Percentiles rank a stretch among this genome's conserved stretches.
These are phyloP conservation scores for Oegoconia quadripuncta DNA, from an alignment of 2,888 invertebrate genomes.

Conservation along the genomic window DNA sequence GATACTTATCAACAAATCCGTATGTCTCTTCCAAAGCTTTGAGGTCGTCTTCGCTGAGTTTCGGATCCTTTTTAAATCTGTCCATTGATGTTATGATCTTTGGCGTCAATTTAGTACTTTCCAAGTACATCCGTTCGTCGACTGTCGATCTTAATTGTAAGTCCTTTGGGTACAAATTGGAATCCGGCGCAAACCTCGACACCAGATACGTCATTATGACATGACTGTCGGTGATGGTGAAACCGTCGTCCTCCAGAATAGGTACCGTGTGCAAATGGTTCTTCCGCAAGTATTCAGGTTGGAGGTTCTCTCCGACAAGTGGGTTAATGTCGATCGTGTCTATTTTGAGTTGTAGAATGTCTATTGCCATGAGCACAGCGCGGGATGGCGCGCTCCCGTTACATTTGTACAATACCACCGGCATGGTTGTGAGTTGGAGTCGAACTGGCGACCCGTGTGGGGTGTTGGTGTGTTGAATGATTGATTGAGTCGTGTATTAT, in stretches of 20 bases:
- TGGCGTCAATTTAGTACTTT: conserved; percentile 41
- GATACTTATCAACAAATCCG: conserved; percentile 37
- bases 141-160: conserved; percentile 29
- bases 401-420: conserved; percentile 31
- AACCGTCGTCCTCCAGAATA: conserved; percentile 39
- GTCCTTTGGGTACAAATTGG: conserved; percentile 37
- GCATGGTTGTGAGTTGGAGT: conserved; percentile 12
- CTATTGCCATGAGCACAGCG: conserved; percentile 33
- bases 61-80: conserved; percentile 22
- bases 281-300: conserved; percentile 36
- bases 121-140: conserved; percentile 41
- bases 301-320: conserved; percentile 31
- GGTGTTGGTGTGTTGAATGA: too few species aligned
- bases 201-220: conserved; percentile 42
- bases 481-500: too few species aligned
- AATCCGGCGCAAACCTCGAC: conserved; percentile 31
- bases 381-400: conserved; percentile 41
- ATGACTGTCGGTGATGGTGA: conserved; percentile 40
- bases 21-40: conserved; percentile 37
- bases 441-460: neutral
- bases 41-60: conserved; percentile 25
- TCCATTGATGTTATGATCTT: conserved; percentile 31
- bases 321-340: conserved; percentile 35
- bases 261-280: conserved; percentile 48
- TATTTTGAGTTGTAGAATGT: conserved; percentile 32